Evolutionary conservation across 2,797 vertebrate species (phyloP), one percentile per base, ranked within the genome.

Genomic region (Gila robusta): DNA sequence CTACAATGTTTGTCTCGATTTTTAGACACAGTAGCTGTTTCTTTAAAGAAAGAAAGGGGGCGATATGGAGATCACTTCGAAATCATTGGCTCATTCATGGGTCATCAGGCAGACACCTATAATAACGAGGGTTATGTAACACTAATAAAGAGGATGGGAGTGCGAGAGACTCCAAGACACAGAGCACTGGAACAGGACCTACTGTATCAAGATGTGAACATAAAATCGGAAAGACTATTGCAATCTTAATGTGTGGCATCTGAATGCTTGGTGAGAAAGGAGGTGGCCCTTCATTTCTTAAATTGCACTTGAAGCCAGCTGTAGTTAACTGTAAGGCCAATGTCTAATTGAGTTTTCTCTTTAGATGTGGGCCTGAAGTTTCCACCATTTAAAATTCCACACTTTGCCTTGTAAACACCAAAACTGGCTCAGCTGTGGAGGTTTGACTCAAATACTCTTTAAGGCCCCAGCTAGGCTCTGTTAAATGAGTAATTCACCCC

Each of bases 351-450:
- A 73, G 83, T 74, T 81, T 86, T 73, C 28, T 82, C 77, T 52
- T 85, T 72, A 88, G 82, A 89, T 82, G 84, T 73, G 78, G 67
- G 56, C 19, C 69, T 76, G 37, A 85, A 83, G 83, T 88, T 88
- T 88, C 85, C 85, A 78, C 70, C 79, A 79, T 87, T 90, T 90
- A 83, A 88, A 87, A 90, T 88, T 88, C 89, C 85, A 39, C 84
- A 81, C 28, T 71, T 76, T 66, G 52, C 32, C 88, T 85, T 87
- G 84, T 77, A 56, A 86, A 70, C 74, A 80, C 71, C 76, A 62
- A 83, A 82, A 37, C 79, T 21, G 35, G 47, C 72, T 85, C 39
- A 81, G 69, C 69, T 88, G 82, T 4, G 52, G 41, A 79, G 67
- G 59, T 74, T 49, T 87, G 62, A 56, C 47, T 87, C 41, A 66